Base-by-base conservation (phyloP, 2,797 vertebrate species). In the Ctenopoma multispine region DNA sequence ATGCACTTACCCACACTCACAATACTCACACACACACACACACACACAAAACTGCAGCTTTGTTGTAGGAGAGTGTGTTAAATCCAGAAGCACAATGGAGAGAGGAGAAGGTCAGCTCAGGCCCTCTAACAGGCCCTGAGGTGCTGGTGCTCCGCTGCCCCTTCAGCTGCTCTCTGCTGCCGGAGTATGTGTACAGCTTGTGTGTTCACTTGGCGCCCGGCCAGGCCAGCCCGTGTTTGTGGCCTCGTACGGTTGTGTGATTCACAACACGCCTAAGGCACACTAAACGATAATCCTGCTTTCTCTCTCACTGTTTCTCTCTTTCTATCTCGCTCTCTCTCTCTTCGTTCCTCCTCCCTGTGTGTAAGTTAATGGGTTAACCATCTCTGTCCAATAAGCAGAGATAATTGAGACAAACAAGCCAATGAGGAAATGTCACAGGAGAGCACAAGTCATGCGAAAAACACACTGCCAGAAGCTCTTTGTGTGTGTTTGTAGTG, bases 361-460 rank as follows among this genome's bases (percentile, higher is more conserved):
- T 75, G 82, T 86, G 75, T 55, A 51, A 87, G 90, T 86, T 92
- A 91, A 90, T 87, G 87, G 85, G 83, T 90, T 90, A 93, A 91
- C 79, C 80, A 88, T 84, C 79, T 87, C 87, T 84, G 86, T 89
- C 87, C 91, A 92, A 91, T 91, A 88, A 88, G 87, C 85, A 73
- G 76, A 69, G 87, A 90, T 92, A 90, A 92, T 93, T 91, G 89
- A 91, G 89, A 92, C 90, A 92, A 92, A 90, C 81, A 92, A 89
- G 88, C 88, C 91, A 92, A 91, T 91, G 88, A 93, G 87, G 79
- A 92, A 92, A 93, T 92, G 92, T 92, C 89, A 93, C 81, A 86
- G 79, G 85, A 88, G 86, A 88, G 86, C 79, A 88, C 81, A 86
- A 89, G 89, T 89, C 89, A 86, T 83, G 86, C 71, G 83, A 82